Base-by-base conservation (phyloP, 2,888 invertebrate species). In the Adelphocoris suturalis region DNA sequence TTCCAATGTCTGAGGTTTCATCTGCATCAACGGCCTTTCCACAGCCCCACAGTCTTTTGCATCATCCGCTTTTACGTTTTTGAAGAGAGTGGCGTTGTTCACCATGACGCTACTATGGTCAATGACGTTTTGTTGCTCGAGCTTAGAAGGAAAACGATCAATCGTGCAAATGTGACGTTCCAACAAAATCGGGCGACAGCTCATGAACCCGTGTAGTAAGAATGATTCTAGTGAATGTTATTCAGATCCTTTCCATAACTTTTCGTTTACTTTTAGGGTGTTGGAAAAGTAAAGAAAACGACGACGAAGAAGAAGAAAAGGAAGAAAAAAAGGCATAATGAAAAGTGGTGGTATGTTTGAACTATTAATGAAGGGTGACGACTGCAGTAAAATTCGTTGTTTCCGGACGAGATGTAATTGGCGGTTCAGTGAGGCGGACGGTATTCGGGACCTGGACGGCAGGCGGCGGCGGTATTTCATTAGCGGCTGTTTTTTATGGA, bases 401-500 rank as follows among this genome's bases (percentile, higher is more conserved):
- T 68, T 68, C 68, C 68, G 68, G 68, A 68, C 23, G 68, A 68
- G 68, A 13, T 68, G 68, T 68, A 68, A 68, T 68, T 68, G 68
- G 68, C 19, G 68, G 68, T 68, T 68, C 68, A 23, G 68, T 68
- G 23, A 68, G 23, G 27, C 68, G 19, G 23, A 68, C 12, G 68
- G 68, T 27, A 68, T 68, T 68, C 57, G n/a, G n/a, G 57, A 57
- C n/a, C n/a, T 57, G 57, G 57, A n/a, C 68, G 19, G 68, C 27
- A n/a, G 68, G 27, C 23, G 68, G 9, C 68, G 68, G 68, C 68
- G 68, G 68, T 68, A 68, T 68, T 68, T 68, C 68, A 68, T 68
- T 68, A 68, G 68, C 68, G 68, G 68, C 9, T 68, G 68, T 68
- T 68, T 68, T 68, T 68, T 68, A 68, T 68, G 68, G 68, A n/a